Conservation (phyloP, 1,140 invertebrate genomes). For the Drosophila baimaii region DNA sequence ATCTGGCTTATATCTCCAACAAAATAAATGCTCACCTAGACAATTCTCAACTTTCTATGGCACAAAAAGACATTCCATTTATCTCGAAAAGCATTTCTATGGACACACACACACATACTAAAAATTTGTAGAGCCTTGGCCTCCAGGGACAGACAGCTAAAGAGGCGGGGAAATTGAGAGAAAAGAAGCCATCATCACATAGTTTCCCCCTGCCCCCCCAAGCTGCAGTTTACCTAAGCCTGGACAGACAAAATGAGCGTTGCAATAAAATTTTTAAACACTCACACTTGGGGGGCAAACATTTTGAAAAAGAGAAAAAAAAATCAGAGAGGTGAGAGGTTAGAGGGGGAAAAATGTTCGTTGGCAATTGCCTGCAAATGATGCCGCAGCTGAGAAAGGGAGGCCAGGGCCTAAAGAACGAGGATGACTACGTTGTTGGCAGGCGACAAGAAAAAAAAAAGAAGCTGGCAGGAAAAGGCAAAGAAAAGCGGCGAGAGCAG, state of each 20-base stretch:
- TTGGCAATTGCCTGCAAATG: constrained; percentile 70
- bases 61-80: constrained; percentile 39
- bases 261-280: constrained; percentile 70
- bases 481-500: not conserved
- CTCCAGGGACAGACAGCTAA: constrained; percentile 26
- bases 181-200: constrained; percentile 50
- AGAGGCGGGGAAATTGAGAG: constrained; percentile 6
- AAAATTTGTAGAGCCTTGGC: constrained; percentile 20
- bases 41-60: constrained; percentile 16
- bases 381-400: constrained; percentile 38
- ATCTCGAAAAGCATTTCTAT: constrained; percentile 26
- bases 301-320: constrained; percentile 7
- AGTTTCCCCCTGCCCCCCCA: constrained; percentile 5
- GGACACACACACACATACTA: constrained; percentile 2
- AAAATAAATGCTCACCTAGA: constrained; percentile 9
- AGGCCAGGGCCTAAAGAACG: constrained; percentile 4
- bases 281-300: constrained; percentile 46
- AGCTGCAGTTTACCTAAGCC: constrained; percentile 54
- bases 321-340: not conserved
- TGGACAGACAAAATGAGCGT: constrained; percentile 60
- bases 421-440: constrained; percentile 42
- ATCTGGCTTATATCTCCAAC: constrained; percentile 19
- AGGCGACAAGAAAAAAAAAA: constrained; percentile 33
- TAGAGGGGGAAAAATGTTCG: constrained; percentile 44
- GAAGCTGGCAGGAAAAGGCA: constrained; percentile 17